Conservation (phyloP, 2,113 vertebrate species). For the Hyaena hyaena region DNA sequence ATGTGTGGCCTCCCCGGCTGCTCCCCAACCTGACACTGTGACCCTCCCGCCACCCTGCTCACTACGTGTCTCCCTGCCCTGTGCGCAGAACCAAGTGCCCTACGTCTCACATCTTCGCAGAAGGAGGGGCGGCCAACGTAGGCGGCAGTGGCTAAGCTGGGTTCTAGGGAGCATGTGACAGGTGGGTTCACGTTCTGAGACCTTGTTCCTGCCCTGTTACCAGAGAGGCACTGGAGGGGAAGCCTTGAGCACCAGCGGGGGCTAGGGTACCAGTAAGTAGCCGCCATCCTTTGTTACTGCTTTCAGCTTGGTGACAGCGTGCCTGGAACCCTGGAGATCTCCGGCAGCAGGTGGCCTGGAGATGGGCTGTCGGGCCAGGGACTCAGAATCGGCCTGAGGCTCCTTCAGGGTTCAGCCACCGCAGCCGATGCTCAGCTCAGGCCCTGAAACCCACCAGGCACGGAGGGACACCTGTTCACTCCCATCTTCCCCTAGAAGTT, state of each 20-base stretch:
- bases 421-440: background rate
- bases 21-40: background rate
- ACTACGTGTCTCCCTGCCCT: background rate
- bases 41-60: background rate
- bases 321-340: background rate
- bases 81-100: background rate
- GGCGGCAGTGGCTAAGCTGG: background rate
- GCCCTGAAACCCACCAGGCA: constrained; percentile 27
- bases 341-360: background rate
- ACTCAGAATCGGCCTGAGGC: background rate
- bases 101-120: background rate
- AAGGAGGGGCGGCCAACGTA: background rate
- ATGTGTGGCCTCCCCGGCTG: background rate
- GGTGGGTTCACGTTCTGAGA: background rate
- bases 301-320: background rate
- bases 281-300: background rate
- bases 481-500: constrained; percentile 14
- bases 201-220: background rate
- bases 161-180: background rate
- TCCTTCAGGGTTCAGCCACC: background rate
- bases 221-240: background rate
- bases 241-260: background rate
- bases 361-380: background rate
- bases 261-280: background rate
- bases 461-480: background rate